Evolutionary conservation across 2,888 invertebrate genomes (phyloP).

Genomic region (Cryptocheilus praepositus): DNA sequence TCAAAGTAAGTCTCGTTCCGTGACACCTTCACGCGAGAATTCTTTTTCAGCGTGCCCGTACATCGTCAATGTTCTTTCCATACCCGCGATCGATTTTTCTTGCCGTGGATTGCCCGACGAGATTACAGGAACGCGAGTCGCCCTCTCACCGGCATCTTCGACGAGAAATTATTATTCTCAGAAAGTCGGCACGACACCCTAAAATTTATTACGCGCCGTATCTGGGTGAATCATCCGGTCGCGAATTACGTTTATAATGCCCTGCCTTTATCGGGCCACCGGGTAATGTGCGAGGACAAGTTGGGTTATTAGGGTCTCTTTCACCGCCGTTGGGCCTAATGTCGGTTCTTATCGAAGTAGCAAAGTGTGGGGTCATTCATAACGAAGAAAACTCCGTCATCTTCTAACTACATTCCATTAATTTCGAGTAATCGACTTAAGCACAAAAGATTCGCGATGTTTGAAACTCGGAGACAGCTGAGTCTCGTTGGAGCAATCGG

Average conservation of each 20-base stretch:
- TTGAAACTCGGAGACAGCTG: too few species aligned
- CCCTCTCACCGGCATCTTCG: slow-evolving; percentile 23
- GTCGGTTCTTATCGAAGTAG: too few species aligned
- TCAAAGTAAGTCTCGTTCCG: too few species aligned
- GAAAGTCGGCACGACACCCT: slow-evolving; percentile 19
- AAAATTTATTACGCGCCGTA: slow-evolving; percentile 29
- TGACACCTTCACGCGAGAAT: too few species aligned
- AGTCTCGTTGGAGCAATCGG: too few species aligned
- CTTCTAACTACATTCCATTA: too few species aligned
- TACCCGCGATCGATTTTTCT: slow-evolving; percentile 14
- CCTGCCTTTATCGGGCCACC: slow-evolving; percentile 14
- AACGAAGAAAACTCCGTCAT: too few species aligned
- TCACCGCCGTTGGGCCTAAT: slow-evolving; percentile 13
- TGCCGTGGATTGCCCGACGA: background rate
- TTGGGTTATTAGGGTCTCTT: slow-evolving; percentile 34
- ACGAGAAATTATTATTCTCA: slow-evolving; percentile 29
- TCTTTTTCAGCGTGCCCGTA: too few species aligned
- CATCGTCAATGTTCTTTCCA: too few species aligned
- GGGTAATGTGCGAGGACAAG: slow-evolving; percentile 15
- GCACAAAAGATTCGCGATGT: too few species aligned
- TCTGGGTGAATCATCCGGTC: slow-evolving; percentile 34
- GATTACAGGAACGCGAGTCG: slow-evolving; percentile 7
- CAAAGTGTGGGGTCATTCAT: too few species aligned
- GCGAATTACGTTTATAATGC: slow-evolving; percentile 27
- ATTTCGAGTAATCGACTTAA: too few species aligned